Evolutionary conservation across 2,888 invertebrate species (phyloP).

Genomic region (Anoncus sp.): DNA sequence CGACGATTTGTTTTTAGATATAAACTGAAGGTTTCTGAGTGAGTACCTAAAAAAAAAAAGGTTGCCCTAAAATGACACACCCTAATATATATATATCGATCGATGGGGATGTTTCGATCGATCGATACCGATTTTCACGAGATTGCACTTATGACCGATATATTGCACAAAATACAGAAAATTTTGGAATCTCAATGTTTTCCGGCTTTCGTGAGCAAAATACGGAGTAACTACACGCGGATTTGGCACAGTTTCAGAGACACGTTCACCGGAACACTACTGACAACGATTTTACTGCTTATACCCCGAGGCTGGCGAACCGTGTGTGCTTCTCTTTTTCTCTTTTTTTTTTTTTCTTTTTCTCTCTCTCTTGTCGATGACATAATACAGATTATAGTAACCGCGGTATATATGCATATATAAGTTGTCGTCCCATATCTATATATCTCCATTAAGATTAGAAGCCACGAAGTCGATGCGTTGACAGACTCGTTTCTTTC

Average conservation of each 20-base stretch:
- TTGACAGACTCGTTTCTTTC: conserved; percentile 38
- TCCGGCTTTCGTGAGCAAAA: conserved; percentile 34
- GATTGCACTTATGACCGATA: too few relatives aligned
- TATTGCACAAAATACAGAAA: too few relatives aligned
- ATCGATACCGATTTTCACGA: too few relatives aligned
- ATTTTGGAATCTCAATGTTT: conserved; percentile 3
- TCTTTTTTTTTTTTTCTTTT: conserved; percentile 2
- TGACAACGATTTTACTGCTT: conserved; percentile 51
- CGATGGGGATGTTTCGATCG: too few relatives aligned
- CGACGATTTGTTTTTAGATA: too few relatives aligned
- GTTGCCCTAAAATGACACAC: too few relatives aligned
- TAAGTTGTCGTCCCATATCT: conserved; percentile 12
- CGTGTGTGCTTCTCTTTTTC: conserved; percentile 22
- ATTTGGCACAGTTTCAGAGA: conserved; percentile 64
- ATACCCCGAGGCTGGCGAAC: conserved; percentile 37
- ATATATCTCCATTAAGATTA: conserved; percentile 43
- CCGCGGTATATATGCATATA: conserved; percentile 35
- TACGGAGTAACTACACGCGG: conserved; percentile 11
- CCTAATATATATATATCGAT: too few relatives aligned
- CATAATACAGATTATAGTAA: conserved; percentile 59
- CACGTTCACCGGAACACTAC: conserved; percentile 51
- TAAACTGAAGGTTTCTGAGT: too few relatives aligned
- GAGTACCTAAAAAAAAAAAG: conserved; percentile 41
- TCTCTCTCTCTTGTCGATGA: conserved; percentile 44
- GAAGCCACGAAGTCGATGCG: conserved; percentile 53